Evolutionary conservation across 2,888 invertebrate species (phyloP).

Genomic region (Noctua fimbriata): DNA sequence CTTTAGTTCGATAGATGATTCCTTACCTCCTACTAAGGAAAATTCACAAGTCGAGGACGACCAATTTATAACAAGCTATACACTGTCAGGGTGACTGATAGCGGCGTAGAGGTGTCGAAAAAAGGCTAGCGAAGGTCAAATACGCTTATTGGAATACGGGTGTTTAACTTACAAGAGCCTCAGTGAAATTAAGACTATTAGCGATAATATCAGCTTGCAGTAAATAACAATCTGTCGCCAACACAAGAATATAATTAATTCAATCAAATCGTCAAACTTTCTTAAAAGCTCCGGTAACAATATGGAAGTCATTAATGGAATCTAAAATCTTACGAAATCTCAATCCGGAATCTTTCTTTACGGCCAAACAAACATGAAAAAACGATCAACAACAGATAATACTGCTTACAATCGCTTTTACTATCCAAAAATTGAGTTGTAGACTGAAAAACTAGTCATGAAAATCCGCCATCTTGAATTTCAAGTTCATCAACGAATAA

Average conservation of each 20-base stretch:
- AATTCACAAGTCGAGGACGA: not conserved
- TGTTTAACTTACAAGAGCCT: not conserved
- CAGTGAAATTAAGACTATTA: not conserved
- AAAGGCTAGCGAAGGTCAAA: not conserved
- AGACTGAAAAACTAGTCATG: not conserved
- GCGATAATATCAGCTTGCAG: not conserved
- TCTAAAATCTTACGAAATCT: no score
- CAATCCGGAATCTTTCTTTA: no score
- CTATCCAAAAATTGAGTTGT: not conserved
- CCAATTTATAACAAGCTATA: not conserved
- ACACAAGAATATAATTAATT: not conserved
- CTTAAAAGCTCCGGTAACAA: not conserved
- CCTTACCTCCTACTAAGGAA: not conserved
- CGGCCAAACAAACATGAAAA: not conserved
- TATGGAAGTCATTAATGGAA: not conserved
- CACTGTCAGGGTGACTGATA: not conserved
- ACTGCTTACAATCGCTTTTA: not conserved
- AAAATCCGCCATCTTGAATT: not conserved
- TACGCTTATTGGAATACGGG: not conserved
- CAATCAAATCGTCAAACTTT: not conserved
- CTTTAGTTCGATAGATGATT: not conserved
- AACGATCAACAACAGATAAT: no score
- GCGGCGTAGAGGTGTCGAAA: not conserved
- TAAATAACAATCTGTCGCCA: not conserved
- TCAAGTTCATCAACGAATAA: constrained; percentile 19